Evolutionary conservation across 2,888 invertebrate genomes (phyloP).

Genomic region (Spodoptera picta): DNA sequence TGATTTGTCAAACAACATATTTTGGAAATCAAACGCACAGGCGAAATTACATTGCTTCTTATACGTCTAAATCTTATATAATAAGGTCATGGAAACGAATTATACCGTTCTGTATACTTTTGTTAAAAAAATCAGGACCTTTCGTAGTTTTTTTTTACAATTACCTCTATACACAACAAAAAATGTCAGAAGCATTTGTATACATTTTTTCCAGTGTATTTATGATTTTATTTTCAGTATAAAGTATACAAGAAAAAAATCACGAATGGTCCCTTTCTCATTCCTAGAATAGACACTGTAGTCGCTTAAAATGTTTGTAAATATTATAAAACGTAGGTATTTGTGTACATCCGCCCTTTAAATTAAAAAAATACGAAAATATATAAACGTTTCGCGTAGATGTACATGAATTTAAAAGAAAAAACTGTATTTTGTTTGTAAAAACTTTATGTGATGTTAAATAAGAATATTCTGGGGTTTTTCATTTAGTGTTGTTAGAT

Average conservation of each 20-base stretch:
- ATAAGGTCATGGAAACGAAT: constrained; percentile 67
- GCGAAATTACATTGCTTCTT: constrained; percentile 54
- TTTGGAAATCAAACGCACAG: constrained; percentile 70
- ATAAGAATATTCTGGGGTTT: constrained; percentile 39
- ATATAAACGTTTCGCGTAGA: constrained; percentile 66
- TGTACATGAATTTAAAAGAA: constrained; percentile 42
- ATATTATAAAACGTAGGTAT: constrained; percentile 80
- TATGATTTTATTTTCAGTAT: constrained; percentile 10
- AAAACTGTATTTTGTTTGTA: constrained; percentile 51
- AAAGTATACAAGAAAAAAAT: constrained; percentile 17
- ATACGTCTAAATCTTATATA: constrained; percentile 55
- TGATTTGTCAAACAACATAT: constrained; percentile 59
- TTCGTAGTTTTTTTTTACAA: constrained; percentile 44
- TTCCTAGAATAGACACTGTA: constrained; percentile 64
- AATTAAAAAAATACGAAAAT: constrained; percentile 52
- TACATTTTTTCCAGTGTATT: neutral
- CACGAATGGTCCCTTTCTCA: constrained; percentile 47
- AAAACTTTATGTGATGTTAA: constrained; percentile 56
- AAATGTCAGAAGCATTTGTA: constrained; percentile 15
- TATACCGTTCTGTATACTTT: constrained; percentile 46
- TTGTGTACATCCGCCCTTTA: constrained; percentile 81
- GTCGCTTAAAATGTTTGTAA: constrained; percentile 83
- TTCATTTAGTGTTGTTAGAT: constrained; percentile 59
- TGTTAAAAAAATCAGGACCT: constrained; percentile 44
- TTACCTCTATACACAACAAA: constrained; percentile 15